These are phyloP conservation scores for Fregata magnificens DNA, from an alignment of 2,113 vertebrate genomes.

Conservation along the genomic window DNA sequence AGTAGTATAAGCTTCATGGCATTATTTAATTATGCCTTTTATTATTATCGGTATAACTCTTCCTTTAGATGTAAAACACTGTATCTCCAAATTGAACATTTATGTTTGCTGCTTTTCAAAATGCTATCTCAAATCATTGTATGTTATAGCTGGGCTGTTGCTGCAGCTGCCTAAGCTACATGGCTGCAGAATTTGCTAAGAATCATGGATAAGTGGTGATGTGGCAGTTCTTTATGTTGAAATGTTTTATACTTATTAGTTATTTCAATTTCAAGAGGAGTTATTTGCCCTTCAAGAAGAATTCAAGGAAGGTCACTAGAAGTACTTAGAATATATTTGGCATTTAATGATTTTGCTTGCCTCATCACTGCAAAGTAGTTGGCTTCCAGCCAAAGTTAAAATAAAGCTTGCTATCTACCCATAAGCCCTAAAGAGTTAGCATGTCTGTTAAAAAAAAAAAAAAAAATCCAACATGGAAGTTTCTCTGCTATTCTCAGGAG, in stretches of 20 bases:
- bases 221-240: not conserved
- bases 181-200: not conserved
- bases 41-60: not conserved
- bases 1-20: not conserved
- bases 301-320: not conserved
- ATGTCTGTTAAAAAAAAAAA: not conserved
- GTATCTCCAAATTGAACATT: not conserved
- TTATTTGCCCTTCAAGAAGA: not conserved
- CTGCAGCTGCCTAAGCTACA: not conserved
- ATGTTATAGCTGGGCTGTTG: not conserved
- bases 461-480: not conserved
- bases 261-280: not conserved
- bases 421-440: not conserved
- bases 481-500: not conserved
- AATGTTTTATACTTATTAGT: not conserved
- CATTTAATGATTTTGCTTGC: not conserved
- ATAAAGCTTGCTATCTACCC: not conserved
- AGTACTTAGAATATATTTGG: not conserved
- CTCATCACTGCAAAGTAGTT: not conserved
- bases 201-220: not conserved
- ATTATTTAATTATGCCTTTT: not conserved
- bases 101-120: not conserved
- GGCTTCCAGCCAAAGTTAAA: not conserved
- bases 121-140: not conserved
- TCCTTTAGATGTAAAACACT: not conserved